These are phyloP conservation scores for Gobionotothen gibberifrons DNA, from an alignment of 2,797 vertebrate genomes.

Conservation along the genomic window DNA sequence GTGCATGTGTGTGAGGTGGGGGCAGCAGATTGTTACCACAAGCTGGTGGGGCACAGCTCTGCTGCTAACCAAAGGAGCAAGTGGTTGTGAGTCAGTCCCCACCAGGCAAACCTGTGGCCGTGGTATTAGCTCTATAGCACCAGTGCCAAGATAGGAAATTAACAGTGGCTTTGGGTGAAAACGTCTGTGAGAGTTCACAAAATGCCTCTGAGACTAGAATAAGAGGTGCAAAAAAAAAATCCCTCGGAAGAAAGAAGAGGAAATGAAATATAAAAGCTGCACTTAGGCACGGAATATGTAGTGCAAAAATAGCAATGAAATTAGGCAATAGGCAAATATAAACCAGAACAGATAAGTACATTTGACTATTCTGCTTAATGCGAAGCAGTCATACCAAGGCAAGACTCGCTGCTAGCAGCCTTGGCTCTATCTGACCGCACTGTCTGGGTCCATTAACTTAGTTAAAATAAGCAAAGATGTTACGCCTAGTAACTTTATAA, in stretches of 20 bases:
- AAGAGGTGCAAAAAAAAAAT: constrained; percentile 63
- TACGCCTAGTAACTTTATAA: constrained; percentile 48
- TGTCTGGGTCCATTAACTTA: constrained; percentile 51
- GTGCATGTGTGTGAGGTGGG: constrained; percentile 60
- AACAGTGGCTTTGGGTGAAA: constrained; percentile 77
- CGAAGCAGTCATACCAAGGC: constrained; percentile 38
- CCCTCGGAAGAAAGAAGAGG: constrained; percentile 51
- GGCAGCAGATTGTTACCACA: constrained; percentile 74
- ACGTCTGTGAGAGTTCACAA: constrained; percentile 66
- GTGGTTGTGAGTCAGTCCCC: constrained; percentile 81
- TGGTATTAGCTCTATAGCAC: constrained; percentile 60
- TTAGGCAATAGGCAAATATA: constrained; percentile 25
- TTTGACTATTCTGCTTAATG: constrained; percentile 32
- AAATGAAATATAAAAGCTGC: constrained; percentile 64
- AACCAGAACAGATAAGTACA: constrained; percentile 21
- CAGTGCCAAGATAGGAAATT: constrained; percentile 73
- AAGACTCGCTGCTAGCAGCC: constrained; percentile 41
- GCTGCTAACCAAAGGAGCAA: constrained; percentile 75
- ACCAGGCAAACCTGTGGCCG: constrained; percentile 70
- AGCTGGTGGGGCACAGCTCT: constrained; percentile 72
- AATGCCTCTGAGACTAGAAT: constrained; percentile 64
- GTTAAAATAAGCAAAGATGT: constrained; percentile 65
- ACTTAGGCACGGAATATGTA: constrained; percentile 26
- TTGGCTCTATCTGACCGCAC: constrained; percentile 49
- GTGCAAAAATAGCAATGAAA: constrained; percentile 38